Conservation (phyloP, 2,797 vertebrate species). For the Remorina albescens region DNA sequence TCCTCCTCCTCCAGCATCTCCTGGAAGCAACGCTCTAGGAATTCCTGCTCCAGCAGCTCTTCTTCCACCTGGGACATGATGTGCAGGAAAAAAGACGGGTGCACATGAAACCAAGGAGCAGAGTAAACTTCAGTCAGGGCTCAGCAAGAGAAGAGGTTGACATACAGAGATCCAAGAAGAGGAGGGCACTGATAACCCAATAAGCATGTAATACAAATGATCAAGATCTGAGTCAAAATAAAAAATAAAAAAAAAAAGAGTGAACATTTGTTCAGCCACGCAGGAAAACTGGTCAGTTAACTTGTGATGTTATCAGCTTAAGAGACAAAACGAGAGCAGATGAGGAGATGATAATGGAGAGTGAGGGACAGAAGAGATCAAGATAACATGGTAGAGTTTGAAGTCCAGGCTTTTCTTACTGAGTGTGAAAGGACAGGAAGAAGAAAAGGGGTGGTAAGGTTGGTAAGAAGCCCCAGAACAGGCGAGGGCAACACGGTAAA, state of each 20-base stretch:
- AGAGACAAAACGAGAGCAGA: not conserved
- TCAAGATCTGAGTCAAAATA: not conserved
- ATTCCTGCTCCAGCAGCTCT: constrained; percentile 96
- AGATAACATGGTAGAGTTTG: not conserved
- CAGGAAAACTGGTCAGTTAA: not conserved
- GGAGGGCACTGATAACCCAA: not conserved
- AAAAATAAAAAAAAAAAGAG: no score
- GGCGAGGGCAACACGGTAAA: no score
- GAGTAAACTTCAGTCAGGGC: constrained; percentile 22
- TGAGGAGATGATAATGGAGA: not conserved
- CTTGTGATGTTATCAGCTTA: not conserved
- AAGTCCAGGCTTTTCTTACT: not conserved
- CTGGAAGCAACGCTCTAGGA: constrained; percentile 97
- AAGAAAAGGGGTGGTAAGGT: not conserved
- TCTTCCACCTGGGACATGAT: constrained; percentile 89
- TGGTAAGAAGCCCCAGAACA: not conserved
- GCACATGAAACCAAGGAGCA: not conserved
- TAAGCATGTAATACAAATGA: not conserved
- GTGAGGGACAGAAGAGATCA: not conserved
- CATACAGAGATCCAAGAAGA: not conserved
- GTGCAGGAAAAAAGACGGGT: not conserved
- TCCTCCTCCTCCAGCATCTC: constrained; percentile 99
- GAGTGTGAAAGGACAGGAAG: not conserved
- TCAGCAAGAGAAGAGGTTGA: not conserved
- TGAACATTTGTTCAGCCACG: not conserved